These are phyloP conservation scores for Chrysocyon brachyurus DNA, from an alignment of 2,797 vertebrate genomes.

Conservation along the genomic window DNA sequence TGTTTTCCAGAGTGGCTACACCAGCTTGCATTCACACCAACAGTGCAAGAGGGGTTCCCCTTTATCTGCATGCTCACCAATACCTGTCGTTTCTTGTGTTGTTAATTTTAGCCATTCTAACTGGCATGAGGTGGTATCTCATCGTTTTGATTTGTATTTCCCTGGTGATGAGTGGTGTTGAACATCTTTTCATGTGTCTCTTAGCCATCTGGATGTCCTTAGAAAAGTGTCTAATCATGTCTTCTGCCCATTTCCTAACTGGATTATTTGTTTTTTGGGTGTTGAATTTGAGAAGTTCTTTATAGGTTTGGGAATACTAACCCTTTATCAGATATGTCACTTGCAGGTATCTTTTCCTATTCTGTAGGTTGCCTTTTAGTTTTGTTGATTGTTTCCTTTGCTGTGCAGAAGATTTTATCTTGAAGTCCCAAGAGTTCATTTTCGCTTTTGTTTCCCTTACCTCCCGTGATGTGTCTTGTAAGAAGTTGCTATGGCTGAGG, in stretches of 20 bases:
- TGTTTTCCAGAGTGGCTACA: neutral
- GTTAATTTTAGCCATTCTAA: neutral
- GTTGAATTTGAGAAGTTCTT: neutral
- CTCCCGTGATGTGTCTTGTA: neutral
- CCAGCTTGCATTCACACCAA: neutral
- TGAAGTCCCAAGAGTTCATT: neutral
- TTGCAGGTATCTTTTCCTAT: neutral
- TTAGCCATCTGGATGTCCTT: neutral
- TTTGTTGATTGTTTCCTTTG: neutral
- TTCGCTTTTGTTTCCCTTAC: neutral
- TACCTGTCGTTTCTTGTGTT: neutral
- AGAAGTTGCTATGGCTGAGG: neutral
- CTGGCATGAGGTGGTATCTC: neutral
- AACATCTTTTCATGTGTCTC: neutral
- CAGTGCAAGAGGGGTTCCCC: neutral
- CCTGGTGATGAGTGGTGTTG: neutral
- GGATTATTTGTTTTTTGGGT: neutral
- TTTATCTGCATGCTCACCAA: neutral
- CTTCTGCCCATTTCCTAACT: neutral
- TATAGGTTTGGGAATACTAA: neutral
- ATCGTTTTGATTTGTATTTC: neutral
- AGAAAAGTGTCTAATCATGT: neutral
- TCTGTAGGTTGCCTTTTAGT: neutral
- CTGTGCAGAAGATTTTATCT: neutral
- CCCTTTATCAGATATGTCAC: neutral